These are phyloP conservation scores for Epizoanthus stellaris DNA, from an alignment of 92 coral and sea anemone genomes.

Conservation along the genomic window DNA sequence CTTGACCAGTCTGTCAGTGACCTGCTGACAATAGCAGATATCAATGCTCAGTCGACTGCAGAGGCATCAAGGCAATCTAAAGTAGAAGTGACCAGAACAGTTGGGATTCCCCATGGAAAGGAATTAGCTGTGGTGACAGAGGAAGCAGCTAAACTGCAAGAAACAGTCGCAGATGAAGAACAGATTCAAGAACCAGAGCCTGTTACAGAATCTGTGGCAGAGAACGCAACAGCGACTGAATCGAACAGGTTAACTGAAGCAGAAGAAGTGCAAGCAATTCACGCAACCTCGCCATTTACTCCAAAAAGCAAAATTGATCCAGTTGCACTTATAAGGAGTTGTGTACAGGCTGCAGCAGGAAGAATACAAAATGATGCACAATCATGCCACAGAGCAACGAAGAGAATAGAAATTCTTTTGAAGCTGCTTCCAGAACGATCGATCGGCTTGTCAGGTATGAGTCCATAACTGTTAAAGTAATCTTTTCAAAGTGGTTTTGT, in stretches of 20 bases:
- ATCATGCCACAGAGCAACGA: conserved; percentile 57
- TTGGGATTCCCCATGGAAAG: too few species aligned
- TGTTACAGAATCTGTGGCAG: not conserved
- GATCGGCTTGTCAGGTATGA: conserved; percentile 11
- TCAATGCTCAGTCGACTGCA: not conserved
- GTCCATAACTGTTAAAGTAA: too few species aligned
- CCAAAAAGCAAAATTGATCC: not conserved
- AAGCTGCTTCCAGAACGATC: conserved; percentile 65
- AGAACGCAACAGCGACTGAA: not conserved
- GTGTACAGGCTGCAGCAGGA: conserved; percentile 78
- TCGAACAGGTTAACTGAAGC: not conserved
- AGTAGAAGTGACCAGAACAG: too few species aligned
- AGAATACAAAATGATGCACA: conserved; percentile 63
- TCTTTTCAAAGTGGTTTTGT: too few species aligned
- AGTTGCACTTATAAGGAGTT: conserved; percentile 35
- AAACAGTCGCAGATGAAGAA: too few species aligned
- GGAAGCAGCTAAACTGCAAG: too few species aligned
- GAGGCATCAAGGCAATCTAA: not conserved
- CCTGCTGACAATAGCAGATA: conserved; percentile 25
- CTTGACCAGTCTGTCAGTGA: conserved; percentile 77
- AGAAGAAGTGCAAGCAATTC: not conserved
- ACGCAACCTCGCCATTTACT: too few species aligned
- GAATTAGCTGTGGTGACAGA: too few species aligned
- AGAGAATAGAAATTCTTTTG: conserved; percentile 66
- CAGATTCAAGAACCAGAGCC: too few species aligned